Base-by-base conservation (phyloP, 2,888 invertebrate genomes). In the Eristalis intricaria region DNA sequence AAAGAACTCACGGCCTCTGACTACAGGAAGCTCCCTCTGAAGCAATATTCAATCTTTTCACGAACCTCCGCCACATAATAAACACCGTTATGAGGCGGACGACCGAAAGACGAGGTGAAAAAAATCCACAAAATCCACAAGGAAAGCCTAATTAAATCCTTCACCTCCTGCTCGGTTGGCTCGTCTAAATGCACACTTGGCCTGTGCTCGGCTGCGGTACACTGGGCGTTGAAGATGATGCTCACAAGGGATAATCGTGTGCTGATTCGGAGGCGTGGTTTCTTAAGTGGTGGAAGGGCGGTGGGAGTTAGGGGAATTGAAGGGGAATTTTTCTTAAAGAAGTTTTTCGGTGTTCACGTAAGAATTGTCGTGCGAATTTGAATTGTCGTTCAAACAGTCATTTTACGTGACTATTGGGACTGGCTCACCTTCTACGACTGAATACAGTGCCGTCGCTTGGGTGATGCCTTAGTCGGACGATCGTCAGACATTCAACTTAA, bases 81-180 rank as follows among this genome's bases (percentile, higher is more conserved):
- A 4, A n/a, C 56, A 69, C 40, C 40, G 40, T 15, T 15, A 15
- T n/a, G 43, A 38, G 40, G 19, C 38, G 15, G 19, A 56, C 60
- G 43, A 66, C 35, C 4, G 19, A 13, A 29, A 23, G 65, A 19
- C 1, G 13, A 5, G 32, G 4, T 43, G 68, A 70, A 61, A 61
- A n/a, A 61, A 61, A 50, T 63, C 22, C n/a, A 15, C 19, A 61
- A n/a, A 50, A 50, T 19, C 56, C 56, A 50, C 60, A 60, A 63
- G 43, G 50, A 63, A 77, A 58, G 40, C 50, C 83, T 84, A 84
- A 84, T 84, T 84, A 79, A 84, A 79, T 84, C 84, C 69, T 84
- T 84, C 79, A 79, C 69, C 84, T 79, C 74, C 29, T 38, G 32
- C 50, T 26, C 29, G 15, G 43, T 70, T 71, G 2, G 0, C 22